Conservation (phyloP, 2,797 vertebrate species). For the Sebastes vulpes region DNA sequence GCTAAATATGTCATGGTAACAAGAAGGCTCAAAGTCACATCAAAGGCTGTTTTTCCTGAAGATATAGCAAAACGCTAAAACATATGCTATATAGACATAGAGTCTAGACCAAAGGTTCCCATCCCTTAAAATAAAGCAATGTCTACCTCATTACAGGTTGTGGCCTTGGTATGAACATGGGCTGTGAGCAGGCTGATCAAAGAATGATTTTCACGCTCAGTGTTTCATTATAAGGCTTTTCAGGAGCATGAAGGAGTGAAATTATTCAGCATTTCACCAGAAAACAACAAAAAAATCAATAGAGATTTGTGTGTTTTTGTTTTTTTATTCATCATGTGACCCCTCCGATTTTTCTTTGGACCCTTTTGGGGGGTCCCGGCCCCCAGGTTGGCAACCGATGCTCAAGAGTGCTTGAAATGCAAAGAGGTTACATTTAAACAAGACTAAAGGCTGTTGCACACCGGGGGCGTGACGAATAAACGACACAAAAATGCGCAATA, state of each 20-base stretch:
- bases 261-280: background rate
- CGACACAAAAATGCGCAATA: too few relatives aligned
- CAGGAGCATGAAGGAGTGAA: background rate
- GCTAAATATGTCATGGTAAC: background rate
- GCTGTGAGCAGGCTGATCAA: background rate
- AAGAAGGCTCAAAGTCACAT: background rate
- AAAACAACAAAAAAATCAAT: background rate
- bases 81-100: background rate
- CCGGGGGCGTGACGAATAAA: too few relatives aligned
- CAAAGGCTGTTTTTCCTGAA: background rate
- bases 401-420: background rate
- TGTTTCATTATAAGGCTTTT: background rate
- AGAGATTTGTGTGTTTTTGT: background rate
- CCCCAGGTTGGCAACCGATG: background rate
- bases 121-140: background rate
- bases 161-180: background rate
- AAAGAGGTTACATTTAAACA: background rate
- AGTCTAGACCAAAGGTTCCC: background rate
- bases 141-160: background rate
- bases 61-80: background rate
- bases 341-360: background rate
- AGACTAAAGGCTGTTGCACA: background rate
- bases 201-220: background rate
- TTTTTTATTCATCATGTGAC: too few relatives aligned
- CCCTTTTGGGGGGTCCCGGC: background rate